Base-by-base conservation (phyloP, 2,113 vertebrate species). In the Lepus americanus region DNA sequence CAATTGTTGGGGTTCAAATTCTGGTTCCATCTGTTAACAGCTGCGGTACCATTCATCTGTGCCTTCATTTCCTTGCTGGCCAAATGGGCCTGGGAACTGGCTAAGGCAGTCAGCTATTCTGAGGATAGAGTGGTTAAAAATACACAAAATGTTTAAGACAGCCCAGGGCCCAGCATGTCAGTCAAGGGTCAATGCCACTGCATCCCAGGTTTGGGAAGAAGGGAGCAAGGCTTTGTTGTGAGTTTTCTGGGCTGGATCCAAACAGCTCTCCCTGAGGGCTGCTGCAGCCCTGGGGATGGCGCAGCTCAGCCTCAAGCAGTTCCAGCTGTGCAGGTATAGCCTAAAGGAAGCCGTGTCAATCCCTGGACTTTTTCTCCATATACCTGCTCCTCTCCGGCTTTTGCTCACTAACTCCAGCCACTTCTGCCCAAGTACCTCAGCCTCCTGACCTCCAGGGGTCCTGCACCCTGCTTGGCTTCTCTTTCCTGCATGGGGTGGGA, bases 291-390 rank as follows among this genome's bases (percentile, higher is more conserved):
- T 33, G 39, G 22, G 72, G 10, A 33, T 44, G 19, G 39, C 12
- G 31, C 66, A 33, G 53, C 2, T 2, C 25, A 36, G 16, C 23
- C 25, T 69, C 76, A 23, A 12, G 12, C 17, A 27, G 9, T 19
- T 53, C 79, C 64, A 79, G 9, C 73, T 25, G 10, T 3, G 23
- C 31, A 64, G 19, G 20, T 2, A 5, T 20, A 53, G 14, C 66
- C 23, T 53, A 22, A 51, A 51, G 31, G 87, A 5, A 4, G 20
- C 33, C 31, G 6, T 6, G n/a, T 9, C 8, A 9, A 7, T 6
- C 0, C 67, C 19, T 55, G 31, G 51, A 7, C 14, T 16, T 19
- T 0, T 23, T 27, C 51, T 44, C 29, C 6, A 22, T 0, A 1
- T 3, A 1, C 0, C 22, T 10, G 22, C 55, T 66, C 31, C 27